These are phyloP conservation scores for Acholoe squamosa DNA, from an alignment of 2,888 invertebrate species.

Conservation along the genomic window DNA sequence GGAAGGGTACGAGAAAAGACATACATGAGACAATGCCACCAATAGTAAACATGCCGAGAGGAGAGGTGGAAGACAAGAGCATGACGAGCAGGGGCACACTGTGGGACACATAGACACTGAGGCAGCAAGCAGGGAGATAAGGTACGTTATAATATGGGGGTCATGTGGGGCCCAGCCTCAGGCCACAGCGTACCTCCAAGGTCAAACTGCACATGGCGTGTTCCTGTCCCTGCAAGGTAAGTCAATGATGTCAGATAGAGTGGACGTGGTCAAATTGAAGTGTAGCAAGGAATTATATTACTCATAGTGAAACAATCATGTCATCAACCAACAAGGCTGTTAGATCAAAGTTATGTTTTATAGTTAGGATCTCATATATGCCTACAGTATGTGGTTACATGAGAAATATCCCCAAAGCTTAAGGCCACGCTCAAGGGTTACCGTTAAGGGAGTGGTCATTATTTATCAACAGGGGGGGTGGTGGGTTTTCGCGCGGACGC, in stretches of 20 bases:
- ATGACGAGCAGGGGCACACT: constrained; percentile 4
- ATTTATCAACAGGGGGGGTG: no score
- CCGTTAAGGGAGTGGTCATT: no score
- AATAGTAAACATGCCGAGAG: not conserved
- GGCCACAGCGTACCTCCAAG: constrained; percentile 48
- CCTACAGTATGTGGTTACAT: no score
- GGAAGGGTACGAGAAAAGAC: not conserved
- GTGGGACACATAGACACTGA: not conserved
- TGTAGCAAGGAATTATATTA: no score
- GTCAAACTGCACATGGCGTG: constrained; percentile 45
- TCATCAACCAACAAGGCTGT: no score
- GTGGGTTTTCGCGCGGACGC: no score
- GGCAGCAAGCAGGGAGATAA: not conserved
- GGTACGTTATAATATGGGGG: not conserved
- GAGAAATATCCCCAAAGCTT: no score
- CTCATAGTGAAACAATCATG: no score
- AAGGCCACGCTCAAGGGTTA: no score
- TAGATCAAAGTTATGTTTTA: no score
- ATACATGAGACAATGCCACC: constrained; percentile 28
- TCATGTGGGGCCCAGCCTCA: not conserved
- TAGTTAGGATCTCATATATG: no score
- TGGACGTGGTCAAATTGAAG: not conserved
- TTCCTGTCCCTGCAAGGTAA: constrained; percentile 37
- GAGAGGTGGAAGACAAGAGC: not conserved
- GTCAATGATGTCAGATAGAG: not conserved